phyloP scores from a whole-genome alignment of 1,140 invertebrate species.

The Anoplolepis gracilipes region DNA sequence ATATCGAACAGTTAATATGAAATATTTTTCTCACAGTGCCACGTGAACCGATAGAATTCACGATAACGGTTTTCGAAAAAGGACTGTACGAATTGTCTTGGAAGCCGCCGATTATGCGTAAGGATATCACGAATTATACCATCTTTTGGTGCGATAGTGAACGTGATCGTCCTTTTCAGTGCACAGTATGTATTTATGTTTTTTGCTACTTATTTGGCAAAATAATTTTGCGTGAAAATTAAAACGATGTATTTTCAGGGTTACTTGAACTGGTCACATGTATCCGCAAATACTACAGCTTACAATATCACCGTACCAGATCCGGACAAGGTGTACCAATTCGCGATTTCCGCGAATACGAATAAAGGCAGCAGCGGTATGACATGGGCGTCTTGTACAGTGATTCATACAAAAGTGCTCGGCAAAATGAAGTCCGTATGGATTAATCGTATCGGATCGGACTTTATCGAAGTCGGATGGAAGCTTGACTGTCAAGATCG shows the following conservation, averaged over 20 bases:
- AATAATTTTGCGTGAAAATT: background rate
- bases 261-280: slow-evolving; percentile 87
- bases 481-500: slow-evolving; percentile 90
- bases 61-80: slow-evolving; percentile 89
- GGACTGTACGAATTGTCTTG: slow-evolving; percentile 91
- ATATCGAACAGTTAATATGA: slow-evolving; percentile 19
- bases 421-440: slow-evolving; percentile 89
- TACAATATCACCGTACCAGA: slow-evolving; percentile 86
- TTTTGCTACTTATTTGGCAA: background rate
- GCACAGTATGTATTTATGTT: slow-evolving; percentile 83
- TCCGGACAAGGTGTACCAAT: slow-evolving; percentile 87
- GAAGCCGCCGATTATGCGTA: slow-evolving; percentile 85
- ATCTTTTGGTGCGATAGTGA: slow-evolving; percentile 91
- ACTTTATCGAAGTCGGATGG: slow-evolving; percentile 89
- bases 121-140: slow-evolving; percentile 88
- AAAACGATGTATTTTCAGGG: slow-evolving; percentile 81
- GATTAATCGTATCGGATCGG: slow-evolving; percentile 87
- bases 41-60: slow-evolving; percentile 87
- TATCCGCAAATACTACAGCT: slow-evolving; percentile 82
- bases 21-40: slow-evolving; percentile 80
- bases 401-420: slow-evolving; percentile 89
- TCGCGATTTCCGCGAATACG: slow-evolving; percentile 91
- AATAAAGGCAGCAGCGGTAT: slow-evolving; percentile 89
- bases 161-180: slow-evolving; percentile 87
- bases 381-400: slow-evolving; percentile 91